These are phyloP conservation scores for Micromys minutus DNA, from an alignment of 2,113 vertebrate genomes.

Conservation along the genomic window DNA sequence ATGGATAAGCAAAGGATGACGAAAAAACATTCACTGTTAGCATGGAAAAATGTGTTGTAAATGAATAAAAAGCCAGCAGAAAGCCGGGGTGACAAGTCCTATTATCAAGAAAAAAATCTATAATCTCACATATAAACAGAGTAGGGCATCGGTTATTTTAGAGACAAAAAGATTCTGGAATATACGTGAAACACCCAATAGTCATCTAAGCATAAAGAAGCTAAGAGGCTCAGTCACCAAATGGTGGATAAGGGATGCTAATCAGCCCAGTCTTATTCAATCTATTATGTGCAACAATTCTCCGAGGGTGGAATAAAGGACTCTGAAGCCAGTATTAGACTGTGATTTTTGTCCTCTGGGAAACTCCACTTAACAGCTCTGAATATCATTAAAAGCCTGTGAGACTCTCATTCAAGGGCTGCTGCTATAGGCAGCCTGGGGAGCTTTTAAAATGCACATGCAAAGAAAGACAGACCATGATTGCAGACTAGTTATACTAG, in stretches of 20 bases:
- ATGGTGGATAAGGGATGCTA: constrained; percentile 41
- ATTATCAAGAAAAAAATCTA: constrained; percentile 55
- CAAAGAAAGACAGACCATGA: constrained; percentile 25
- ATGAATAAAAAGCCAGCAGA: constrained; percentile 28
- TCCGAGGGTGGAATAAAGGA: constrained; percentile 68
- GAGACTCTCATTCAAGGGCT: constrained; percentile 66
- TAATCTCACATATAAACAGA: constrained; percentile 57
- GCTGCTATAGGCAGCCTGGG: not conserved
- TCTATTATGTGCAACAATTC: constrained; percentile 61
- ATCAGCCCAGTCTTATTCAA: constrained; percentile 52
- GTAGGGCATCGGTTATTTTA: constrained; percentile 31
- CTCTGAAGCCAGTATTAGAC: constrained; percentile 62
- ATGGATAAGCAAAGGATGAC: not conserved
- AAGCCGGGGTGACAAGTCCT: constrained; percentile 32
- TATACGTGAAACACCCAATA: constrained; percentile 26
- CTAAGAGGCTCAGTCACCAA: constrained; percentile 43
- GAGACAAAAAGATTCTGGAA: constrained; percentile 53
- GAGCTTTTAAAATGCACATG: constrained; percentile 53
- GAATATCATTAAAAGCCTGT: constrained; percentile 76
- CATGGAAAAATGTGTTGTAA: constrained; percentile 40
- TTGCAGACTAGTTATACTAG: constrained; percentile 12
- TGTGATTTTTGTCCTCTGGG: constrained; percentile 77
- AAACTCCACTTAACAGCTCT: constrained; percentile 75
- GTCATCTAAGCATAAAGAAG: constrained; percentile 46
- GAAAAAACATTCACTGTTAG: not conserved